These are phyloP conservation scores for Sphenodon punctatus DNA, from an alignment of 2,797 vertebrate genomes.

Conservation along the genomic window DNA sequence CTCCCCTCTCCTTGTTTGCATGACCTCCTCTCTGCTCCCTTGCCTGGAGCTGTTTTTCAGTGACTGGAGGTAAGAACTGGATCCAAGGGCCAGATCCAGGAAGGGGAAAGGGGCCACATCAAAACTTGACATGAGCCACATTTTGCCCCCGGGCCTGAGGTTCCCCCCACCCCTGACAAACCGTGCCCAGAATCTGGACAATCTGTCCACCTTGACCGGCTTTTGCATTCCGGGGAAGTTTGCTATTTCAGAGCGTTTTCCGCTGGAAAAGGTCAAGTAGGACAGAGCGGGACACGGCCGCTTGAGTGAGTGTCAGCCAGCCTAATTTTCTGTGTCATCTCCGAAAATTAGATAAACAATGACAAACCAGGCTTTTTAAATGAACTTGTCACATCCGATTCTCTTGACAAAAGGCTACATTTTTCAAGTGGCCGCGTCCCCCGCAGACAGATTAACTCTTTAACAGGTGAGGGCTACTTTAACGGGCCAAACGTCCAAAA, in stretches of 20 bases:
- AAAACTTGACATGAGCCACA: too few relatives aligned
- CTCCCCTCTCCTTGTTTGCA: too few relatives aligned
- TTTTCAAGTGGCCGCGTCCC: constrained; percentile 60
- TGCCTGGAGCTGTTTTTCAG: too few relatives aligned
- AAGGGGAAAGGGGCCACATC: too few relatives aligned
- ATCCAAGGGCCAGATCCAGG: too few relatives aligned
- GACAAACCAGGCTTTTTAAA: constrained; percentile 82
- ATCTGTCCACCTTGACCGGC: background rate
- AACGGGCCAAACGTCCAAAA: too few relatives aligned
- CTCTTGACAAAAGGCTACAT: constrained; percentile 74
- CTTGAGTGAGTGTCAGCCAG: constrained; percentile 75
- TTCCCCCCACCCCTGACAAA: too few relatives aligned
- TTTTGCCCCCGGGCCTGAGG: too few relatives aligned
- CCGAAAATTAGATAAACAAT: constrained; percentile 88
- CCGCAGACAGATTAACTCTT: constrained; percentile 73
- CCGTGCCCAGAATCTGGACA: accelerated
- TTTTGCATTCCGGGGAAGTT: constrained; percentile 29
- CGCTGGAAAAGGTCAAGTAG: constrained; percentile 71
- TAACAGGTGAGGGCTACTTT: constrained; percentile 29
- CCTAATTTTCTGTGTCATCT: constrained; percentile 84
- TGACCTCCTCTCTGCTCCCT: too few relatives aligned
- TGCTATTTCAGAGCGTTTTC: background rate
- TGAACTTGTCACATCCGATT: constrained; percentile 90
- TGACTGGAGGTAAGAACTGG: too few relatives aligned
- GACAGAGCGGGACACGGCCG: constrained; percentile 65